These are phyloP conservation scores for Drosophila oshimai DNA, from an alignment of 1,140 invertebrate genomes.

Conservation along the genomic window DNA sequence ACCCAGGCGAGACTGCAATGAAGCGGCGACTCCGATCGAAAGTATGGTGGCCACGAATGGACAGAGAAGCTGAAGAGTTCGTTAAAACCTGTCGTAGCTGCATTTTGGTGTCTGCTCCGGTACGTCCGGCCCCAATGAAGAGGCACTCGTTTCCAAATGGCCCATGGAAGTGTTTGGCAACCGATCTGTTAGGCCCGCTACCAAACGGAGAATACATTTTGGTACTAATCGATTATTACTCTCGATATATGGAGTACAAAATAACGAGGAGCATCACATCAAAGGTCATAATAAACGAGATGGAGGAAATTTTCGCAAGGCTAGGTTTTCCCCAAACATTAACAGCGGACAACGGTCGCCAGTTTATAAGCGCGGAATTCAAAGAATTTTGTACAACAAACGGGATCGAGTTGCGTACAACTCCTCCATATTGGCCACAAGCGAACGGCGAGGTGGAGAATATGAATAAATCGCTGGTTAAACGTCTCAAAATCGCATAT, in stretches of 20 bases:
- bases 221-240: neutral
- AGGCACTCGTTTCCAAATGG: neutral
- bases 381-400: neutral
- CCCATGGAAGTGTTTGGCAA: neutral
- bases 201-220: neutral
- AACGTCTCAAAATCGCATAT: neutral
- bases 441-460: neutral
- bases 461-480: neutral
- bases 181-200: neutral
- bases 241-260: neutral
- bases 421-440: neutral
- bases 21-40: neutral
- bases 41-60: neutral
- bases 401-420: neutral
- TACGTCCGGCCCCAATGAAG: too few relatives aligned
- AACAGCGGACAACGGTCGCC: neutral
- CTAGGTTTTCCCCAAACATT: neutral
- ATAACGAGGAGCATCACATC: neutral
- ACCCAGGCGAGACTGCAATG: too few relatives aligned
- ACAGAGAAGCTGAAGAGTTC: neutral
- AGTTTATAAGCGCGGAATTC: neutral
- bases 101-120: neutral
- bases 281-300: neutral
- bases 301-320: neutral
- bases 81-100: neutral